phyloP scores from a whole-genome alignment of 2,797 vertebrate species.

The Tokudaia tokunoshimensis region DNA sequence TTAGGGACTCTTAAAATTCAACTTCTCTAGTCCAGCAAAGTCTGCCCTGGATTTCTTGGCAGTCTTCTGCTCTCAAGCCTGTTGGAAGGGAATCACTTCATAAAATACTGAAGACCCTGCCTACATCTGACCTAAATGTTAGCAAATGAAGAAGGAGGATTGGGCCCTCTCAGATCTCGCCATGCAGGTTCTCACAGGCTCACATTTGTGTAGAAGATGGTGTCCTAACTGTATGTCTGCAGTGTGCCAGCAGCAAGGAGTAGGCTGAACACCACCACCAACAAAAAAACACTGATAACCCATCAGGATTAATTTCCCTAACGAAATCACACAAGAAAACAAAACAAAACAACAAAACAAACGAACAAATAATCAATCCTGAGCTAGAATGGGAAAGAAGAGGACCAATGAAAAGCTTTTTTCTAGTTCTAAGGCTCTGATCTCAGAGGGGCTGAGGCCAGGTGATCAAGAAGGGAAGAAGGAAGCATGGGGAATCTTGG shows the following conservation, averaged over 20 bases:
- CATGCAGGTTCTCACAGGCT: background rate
- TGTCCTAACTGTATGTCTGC: conserved; percentile 44
- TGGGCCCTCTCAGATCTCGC: background rate
- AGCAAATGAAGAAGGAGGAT: background rate
- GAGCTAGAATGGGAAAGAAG: conserved; percentile 63
- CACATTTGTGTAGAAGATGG: background rate
- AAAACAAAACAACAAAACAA: background rate
- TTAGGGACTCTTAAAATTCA: conserved; percentile 45
- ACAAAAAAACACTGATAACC: background rate
- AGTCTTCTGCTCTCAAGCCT: conserved; percentile 27
- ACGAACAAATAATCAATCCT: background rate
- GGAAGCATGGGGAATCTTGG: conserved; percentile 37
- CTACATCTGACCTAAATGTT: conserved; percentile 49
- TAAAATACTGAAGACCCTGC: conserved; percentile 46
- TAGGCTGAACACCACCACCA: conserved; percentile 50
- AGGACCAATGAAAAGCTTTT: conserved; percentile 5
- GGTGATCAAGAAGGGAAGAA: conserved; percentile 3
- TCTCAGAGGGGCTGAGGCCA: background rate
- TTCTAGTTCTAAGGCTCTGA: conserved; percentile 56
- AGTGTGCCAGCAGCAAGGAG: conserved; percentile 47
- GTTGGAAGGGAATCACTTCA: conserved; percentile 25
- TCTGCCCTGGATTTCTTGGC: background rate
- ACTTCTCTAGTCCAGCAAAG: background rate
- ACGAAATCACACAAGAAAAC: conserved; percentile 63
- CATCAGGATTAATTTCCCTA: conserved; percentile 65